Evolutionary conservation across 2,797 vertebrate species (phyloP).

Genomic region (Cephalopachus bancanus): DNA sequence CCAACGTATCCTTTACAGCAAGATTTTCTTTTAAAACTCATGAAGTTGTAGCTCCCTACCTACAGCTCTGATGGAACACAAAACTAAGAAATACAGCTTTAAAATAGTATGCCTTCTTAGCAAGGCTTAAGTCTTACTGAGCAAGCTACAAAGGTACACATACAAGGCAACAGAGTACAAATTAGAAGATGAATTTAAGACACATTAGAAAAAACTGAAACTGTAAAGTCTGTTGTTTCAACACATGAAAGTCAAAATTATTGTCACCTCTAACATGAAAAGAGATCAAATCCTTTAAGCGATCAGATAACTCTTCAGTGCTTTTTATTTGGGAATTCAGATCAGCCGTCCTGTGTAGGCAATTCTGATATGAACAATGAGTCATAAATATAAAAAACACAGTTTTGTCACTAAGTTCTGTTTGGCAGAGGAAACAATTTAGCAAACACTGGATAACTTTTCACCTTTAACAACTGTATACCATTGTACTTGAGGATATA

Average conservation of each 20-base stretch:
- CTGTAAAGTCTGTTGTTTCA: neutral
- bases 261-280: neutral
- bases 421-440: neutral
- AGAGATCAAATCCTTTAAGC: neutral
- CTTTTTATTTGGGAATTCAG: neutral
- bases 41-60: neutral
- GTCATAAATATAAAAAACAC: neutral
- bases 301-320: neutral
- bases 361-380: neutral
- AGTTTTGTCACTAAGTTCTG: neutral
- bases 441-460: neutral
- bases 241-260: neutral
- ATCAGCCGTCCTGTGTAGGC: neutral
- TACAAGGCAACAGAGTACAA: neutral
- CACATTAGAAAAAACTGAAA: neutral
- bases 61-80: neutral
- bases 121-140: neutral
- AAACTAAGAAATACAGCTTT: neutral
- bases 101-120: neutral
- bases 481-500: neutral
- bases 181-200: neutral
- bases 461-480: neutral
- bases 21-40: slow-evolving; percentile 46
- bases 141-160: neutral
- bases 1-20: neutral